A percentile compares a stretch with the other conserved stretches of the same genome.
Conservation (phyloP, 2,797 vertebrate genomes). For the Poliocrania exsul region DNA sequence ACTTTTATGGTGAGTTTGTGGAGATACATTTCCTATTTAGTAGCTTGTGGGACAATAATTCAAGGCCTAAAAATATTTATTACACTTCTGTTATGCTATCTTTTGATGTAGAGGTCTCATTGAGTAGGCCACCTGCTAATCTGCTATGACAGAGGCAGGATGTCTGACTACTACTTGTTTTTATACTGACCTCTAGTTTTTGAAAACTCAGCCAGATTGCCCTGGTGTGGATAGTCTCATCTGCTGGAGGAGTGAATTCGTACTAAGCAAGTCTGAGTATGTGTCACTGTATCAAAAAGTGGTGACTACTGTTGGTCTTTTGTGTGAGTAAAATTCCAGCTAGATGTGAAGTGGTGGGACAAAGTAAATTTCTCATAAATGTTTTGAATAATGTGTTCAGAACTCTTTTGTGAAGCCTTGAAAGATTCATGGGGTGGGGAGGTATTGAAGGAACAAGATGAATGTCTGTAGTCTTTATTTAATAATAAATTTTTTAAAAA, state of each 20-base stretch:
- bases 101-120: background rate
- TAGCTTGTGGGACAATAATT: background rate
- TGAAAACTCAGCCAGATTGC: background rate
- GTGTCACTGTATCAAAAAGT: background rate
- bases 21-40: background rate
- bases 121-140: background rate
- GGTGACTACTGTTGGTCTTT: background rate
- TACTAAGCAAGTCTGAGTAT: background rate
- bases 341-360: background rate
- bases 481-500: background rate
- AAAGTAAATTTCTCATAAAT: background rate
- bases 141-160: background rate
- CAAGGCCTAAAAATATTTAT: background rate
- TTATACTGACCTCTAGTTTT: background rate
- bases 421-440: background rate
- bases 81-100: rapidly evolving
- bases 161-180: background rate
- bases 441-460: background rate
- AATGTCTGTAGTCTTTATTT: background rate
- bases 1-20: background rate
- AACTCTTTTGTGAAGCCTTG: background rate
- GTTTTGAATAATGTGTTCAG: background rate
- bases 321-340: background rate
- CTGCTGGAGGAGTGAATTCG: background rate
- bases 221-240: background rate